These are phyloP conservation scores for Hypocryptadius cinnamomeus DNA, from an alignment of 2,113 vertebrate genomes.

Conservation along the genomic window DNA sequence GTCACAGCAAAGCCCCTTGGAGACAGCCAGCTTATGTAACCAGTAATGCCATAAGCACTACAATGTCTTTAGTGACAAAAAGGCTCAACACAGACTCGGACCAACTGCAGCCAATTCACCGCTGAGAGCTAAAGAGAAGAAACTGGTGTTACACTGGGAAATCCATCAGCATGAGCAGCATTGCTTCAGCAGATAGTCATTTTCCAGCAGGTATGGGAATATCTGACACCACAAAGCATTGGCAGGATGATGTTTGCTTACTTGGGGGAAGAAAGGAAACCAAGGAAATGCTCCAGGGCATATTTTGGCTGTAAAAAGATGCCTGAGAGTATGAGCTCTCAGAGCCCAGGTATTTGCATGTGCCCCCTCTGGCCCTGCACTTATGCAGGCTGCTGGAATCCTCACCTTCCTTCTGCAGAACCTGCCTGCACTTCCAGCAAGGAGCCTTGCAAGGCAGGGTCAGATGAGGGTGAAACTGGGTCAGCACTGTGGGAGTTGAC, in stretches of 20 bases:
- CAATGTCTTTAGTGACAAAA: conserved; percentile 45
- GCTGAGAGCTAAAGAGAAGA: not conserved
- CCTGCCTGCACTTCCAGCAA: fast-evolving
- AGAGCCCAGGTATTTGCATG: fast-evolving
- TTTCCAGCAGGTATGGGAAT: not conserved
- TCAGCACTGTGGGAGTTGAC: not conserved
- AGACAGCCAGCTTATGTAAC: conserved; percentile 41
- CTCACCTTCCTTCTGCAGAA: not conserved
- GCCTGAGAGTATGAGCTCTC: not conserved
- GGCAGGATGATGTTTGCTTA: not conserved
- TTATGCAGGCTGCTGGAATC: not conserved
- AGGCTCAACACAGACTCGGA: not conserved
- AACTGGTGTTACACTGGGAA: not conserved
- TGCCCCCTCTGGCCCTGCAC: not conserved
- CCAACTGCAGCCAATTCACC: not conserved
- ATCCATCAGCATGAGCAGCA: not conserved
- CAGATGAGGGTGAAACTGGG: not conserved
- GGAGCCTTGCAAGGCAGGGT: not conserved
- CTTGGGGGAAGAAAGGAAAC: not conserved
- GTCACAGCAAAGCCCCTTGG: not conserved
- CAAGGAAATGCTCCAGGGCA: not conserved
- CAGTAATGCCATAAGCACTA: conserved; percentile 38
- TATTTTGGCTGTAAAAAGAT: not conserved
- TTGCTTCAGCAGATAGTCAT: not conserved
- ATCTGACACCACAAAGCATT: not conserved